A percentile compares a stretch with the other conserved stretches of the same genome.
These are phyloP conservation scores for Zoanthus sociatus DNA, from an alignment of 92 coral and sea anemone species.

Conservation along the genomic window DNA sequence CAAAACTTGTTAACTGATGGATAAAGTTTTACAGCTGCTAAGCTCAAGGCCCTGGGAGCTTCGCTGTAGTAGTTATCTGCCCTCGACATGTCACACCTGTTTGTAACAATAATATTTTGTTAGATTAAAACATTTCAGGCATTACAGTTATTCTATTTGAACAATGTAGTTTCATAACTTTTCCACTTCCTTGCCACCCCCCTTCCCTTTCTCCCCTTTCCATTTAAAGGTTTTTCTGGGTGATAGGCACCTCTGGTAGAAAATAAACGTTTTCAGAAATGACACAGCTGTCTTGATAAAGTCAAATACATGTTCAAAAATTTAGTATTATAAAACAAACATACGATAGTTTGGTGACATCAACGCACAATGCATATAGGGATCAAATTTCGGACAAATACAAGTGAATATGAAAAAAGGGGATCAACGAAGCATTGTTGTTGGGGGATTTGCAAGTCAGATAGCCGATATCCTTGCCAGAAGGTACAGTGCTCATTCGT, in stretches of 20 bases:
- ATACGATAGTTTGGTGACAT: not conserved
- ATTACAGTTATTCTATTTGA: conserved; percentile 3
- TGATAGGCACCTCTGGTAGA: not conserved
- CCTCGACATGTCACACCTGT: conserved; percentile 60
- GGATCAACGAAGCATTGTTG: conserved; percentile 33
- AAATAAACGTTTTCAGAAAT: no score
- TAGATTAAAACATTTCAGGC: conserved; percentile 16
- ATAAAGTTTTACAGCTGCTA: conserved; percentile 47
- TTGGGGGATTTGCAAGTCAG: conserved; percentile 44
- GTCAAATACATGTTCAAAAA: no score
- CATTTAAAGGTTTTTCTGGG: not conserved
- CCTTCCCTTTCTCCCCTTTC: not conserved
- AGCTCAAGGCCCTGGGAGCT: conserved; percentile 40
- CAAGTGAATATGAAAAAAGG: not conserved
- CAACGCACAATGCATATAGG: not conserved
- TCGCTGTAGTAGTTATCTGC: conserved; percentile 24
- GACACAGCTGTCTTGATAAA: no score
- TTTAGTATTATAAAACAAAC: no score
- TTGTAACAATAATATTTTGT: not conserved
- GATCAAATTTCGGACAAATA: conserved; percentile 20
- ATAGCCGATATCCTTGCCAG: conserved; percentile 20
- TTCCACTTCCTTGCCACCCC: not conserved
- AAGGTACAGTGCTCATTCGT: conserved; percentile 23
- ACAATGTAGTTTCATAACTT: conserved; percentile 13
- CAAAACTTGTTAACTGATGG: conserved; percentile 47